Percentiles rank a stretch among this genome's conserved stretches.
Evolutionary conservation across 2,888 invertebrate genomes (phyloP).

Genomic region (Acrocera orbiculus): DNA sequence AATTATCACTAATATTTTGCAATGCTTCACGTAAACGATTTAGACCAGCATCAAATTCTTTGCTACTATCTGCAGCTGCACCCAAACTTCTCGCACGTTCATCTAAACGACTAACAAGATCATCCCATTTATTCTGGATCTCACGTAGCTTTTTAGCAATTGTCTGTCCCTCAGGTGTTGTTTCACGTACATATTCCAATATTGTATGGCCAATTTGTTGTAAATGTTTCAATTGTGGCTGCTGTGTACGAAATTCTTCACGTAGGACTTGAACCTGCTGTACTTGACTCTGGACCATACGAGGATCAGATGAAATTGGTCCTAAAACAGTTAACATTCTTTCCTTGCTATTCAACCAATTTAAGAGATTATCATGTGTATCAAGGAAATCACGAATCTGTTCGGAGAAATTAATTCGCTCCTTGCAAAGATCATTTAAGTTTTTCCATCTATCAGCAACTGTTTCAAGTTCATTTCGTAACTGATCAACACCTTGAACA

Average conservation of each 20-base stretch:
- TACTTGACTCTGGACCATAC: conserved; percentile 90
- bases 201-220: conserved; percentile 65
- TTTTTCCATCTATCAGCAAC: conserved; percentile 71
- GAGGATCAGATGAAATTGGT: conserved; percentile 87
- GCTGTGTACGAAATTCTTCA: conserved; percentile 87
- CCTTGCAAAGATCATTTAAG: conserved; percentile 67
- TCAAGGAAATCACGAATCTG: conserved; percentile 86
- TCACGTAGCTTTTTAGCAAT: conserved; percentile 54
- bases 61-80: conserved; percentile 80
- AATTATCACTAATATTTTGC: conserved; percentile 67
- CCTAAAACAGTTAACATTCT: conserved; percentile 90
- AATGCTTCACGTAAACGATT: conserved; percentile 71
- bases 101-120: conserved; percentile 59
- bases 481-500: conserved; percentile 62
- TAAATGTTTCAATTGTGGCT: conserved; percentile 73
- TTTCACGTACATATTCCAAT: conserved; percentile 39
- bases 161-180: conserved; percentile 42
- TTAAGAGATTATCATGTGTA: conserved; percentile 62
- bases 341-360: conserved; percentile 85
- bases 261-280: conserved; percentile 87
- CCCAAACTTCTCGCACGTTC: conserved; percentile 78
- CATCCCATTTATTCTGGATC: conserved; percentile 63
- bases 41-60: conserved; percentile 81
- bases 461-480: conserved; percentile 71
- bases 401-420: conserved; percentile 39